A percentile compares a stretch with the other conserved stretches of the same genome.
phyloP scores from a whole-genome alignment of 2,888 invertebrate species.

The Acleris laterana region DNA sequence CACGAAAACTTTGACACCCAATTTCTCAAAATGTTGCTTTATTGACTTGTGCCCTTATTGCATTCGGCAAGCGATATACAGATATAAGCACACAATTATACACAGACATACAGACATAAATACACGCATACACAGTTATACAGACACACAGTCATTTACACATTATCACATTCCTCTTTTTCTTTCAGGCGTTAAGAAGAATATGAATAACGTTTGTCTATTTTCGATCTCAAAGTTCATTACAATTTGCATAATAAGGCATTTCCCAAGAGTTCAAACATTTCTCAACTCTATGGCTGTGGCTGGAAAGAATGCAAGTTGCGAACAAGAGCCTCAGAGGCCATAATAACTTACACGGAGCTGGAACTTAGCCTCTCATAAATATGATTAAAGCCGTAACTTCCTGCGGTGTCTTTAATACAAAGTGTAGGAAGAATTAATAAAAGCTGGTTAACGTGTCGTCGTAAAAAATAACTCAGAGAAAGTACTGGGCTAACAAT shows the following conservation, averaged over 20 bases:
- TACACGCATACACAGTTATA: too few species aligned
- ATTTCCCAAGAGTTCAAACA: slow-evolving; percentile 25
- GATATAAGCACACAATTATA: too few species aligned
- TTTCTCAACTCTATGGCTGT: slow-evolving; percentile 9
- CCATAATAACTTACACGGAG: slow-evolving; percentile 31
- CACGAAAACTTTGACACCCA: too few species aligned
- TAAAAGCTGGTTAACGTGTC: slow-evolving; percentile 12
- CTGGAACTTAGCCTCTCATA: slow-evolving; percentile 28
- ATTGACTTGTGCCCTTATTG: too few species aligned
- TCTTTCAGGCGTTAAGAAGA: too few species aligned
- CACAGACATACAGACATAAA: too few species aligned
- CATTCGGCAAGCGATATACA: too few species aligned
- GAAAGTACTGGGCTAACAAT: too few species aligned
- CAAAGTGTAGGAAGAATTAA: slow-evolving; percentile 27
- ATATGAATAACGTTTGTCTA: not conserved
- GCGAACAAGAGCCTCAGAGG: slow-evolving; percentile 6
- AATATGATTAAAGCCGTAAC: slow-evolving; percentile 32
- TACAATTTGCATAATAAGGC: slow-evolving; percentile 32
- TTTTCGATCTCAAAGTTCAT: not conserved
- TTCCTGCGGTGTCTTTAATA: slow-evolving; percentile 20
- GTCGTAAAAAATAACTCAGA: slow-evolving; percentile 9
- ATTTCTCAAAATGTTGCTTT: too few species aligned
- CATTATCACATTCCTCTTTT: too few species aligned
- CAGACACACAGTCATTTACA: too few species aligned
- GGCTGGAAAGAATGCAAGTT: slow-evolving; percentile 24